Percentiles rank a stretch among this genome's conserved stretches.
phyloP scores from a whole-genome alignment of 2,888 invertebrate species.

The Chymomyza fuscimana region DNA sequence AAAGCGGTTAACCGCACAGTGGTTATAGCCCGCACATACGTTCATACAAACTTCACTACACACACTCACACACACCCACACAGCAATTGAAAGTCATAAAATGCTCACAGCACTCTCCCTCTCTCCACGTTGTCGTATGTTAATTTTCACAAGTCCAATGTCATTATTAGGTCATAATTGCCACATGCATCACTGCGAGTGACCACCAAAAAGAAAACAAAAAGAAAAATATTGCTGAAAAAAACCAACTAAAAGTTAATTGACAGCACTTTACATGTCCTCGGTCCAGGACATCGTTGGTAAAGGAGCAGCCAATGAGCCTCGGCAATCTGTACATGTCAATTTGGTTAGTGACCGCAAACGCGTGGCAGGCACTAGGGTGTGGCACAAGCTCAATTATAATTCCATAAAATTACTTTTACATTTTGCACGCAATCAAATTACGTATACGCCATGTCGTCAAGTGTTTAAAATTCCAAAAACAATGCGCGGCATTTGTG shows the following conservation, averaged over 20 bases:
- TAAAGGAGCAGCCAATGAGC: constrained; percentile 19
- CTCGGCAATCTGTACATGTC: constrained; percentile 32
- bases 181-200: constrained; percentile 27
- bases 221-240: constrained; percentile 1
- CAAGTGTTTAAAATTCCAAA: constrained; percentile 5
- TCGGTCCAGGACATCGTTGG: not conserved
- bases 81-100: constrained; percentile 53
- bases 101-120: constrained; percentile 18
- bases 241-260: constrained; percentile 39
- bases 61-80: constrained; percentile 15
- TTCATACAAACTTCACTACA: not conserved
- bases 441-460: constrained; percentile 36
- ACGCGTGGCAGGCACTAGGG: not conserved
- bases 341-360: constrained; percentile 16
- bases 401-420: constrained; percentile 46
- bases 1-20: constrained; percentile 30
- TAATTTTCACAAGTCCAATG: constrained; percentile 53
- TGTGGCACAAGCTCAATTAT: constrained; percentile 16
- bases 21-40: constrained; percentile 9
- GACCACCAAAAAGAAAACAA: constrained; percentile 6
- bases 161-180: constrained; percentile 61
- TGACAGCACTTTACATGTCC: constrained; percentile 27
- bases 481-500: not conserved
- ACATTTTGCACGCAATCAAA: constrained; percentile 38
- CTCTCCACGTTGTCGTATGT: constrained; percentile 28